Evolutionary conservation across 2,797 vertebrate genomes (phyloP).

Genomic region (Lacerta viridis): DNA sequence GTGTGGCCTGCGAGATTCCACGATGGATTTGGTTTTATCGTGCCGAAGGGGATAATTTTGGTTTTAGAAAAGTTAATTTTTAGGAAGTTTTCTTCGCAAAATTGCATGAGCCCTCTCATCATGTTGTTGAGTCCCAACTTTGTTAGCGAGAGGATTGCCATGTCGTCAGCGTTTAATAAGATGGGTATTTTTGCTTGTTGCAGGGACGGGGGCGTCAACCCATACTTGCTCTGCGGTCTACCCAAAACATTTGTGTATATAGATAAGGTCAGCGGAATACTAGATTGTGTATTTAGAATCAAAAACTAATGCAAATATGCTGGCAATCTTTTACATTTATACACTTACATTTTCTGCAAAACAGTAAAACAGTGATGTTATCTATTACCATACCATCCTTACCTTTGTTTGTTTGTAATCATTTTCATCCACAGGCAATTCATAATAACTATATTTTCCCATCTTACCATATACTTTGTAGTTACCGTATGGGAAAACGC

Average conservation of each 20-base stretch:
- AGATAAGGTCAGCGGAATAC: too few relatives aligned
- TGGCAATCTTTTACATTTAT: background rate
- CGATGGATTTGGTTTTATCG: too few relatives aligned
- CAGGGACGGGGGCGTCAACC: too few relatives aligned
- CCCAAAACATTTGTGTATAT: background rate
- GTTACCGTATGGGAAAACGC: background rate
- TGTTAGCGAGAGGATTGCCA: too few relatives aligned
- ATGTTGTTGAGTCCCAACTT: too few relatives aligned
- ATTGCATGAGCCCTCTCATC: too few relatives aligned
- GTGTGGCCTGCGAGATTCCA: too few relatives aligned
- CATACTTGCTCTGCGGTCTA: background rate
- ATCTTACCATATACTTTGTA: background rate
- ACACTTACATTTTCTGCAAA: background rate
- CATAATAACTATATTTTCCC: background rate
- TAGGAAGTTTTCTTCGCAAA: too few relatives aligned
- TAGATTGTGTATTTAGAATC: background rate
- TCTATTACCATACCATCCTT: background rate
- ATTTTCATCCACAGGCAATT: background rate
- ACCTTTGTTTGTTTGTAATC: background rate
- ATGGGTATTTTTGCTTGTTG: too few relatives aligned
- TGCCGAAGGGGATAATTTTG: too few relatives aligned
- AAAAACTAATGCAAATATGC: background rate
- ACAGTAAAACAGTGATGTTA: background rate
- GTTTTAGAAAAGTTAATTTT: too few relatives aligned
- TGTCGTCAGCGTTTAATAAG: too few relatives aligned